Evolutionary conservation across 2,797 vertebrate species (phyloP).

Genomic region (Sebastes nivosus): DNA sequence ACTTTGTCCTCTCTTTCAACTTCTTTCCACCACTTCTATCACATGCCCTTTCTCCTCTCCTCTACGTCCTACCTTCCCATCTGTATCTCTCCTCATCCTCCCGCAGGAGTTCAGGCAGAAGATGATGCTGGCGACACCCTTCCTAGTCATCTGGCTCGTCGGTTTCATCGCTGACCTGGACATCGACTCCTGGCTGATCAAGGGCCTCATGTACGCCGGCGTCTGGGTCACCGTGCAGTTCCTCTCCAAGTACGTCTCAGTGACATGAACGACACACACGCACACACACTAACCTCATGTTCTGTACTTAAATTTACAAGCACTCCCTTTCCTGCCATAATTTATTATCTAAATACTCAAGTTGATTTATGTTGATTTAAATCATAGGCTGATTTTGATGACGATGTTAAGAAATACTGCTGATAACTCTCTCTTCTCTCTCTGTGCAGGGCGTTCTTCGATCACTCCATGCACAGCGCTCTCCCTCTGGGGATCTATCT

Average conservation of each 20-base stretch:
- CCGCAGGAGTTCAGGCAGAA: slow-evolving; percentile 97
- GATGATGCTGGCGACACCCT: slow-evolving; percentile 99
- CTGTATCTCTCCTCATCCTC: background rate
- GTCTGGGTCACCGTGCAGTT: slow-evolving; percentile 97
- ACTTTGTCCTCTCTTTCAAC: background rate
- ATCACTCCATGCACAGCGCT: slow-evolving; percentile 99
- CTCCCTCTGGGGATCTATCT: slow-evolving; percentile 98
- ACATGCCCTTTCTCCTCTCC: background rate
- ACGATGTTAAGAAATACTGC: too few species aligned
- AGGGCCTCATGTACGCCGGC: slow-evolving; percentile 94
- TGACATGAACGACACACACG: background rate
- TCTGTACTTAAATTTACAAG: too few species aligned
- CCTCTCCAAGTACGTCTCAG: slow-evolving; percentile 93
- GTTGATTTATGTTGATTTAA: too few species aligned
- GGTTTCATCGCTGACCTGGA: slow-evolving; percentile 98
- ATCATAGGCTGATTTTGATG: too few species aligned
- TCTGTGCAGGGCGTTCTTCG: slow-evolving; percentile 92
- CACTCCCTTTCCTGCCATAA: too few species aligned
- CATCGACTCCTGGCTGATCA: slow-evolving; percentile 98
- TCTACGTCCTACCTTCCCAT: background rate
- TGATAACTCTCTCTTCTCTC: background rate
- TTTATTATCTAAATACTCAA: too few species aligned
- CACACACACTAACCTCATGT: background rate
- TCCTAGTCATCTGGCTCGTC: slow-evolving; percentile 97
- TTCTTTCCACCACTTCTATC: background rate